Percentiles rank a stretch among this genome's conserved stretches.
Evolutionary conservation across 2,797 vertebrate species (phyloP).

Genomic region (Acrossocheilus wenchowensis): DNA sequence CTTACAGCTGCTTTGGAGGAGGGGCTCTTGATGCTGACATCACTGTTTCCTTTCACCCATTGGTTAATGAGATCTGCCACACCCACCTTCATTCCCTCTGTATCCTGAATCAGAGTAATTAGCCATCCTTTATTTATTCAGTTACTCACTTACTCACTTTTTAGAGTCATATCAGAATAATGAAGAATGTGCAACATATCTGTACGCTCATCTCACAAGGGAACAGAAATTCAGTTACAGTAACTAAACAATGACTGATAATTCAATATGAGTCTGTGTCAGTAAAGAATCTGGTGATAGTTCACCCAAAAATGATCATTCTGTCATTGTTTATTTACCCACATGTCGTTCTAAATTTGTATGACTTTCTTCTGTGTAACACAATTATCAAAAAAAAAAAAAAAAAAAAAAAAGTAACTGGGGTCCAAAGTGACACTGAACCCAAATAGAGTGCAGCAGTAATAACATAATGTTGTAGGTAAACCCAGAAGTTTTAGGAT

Average conservation of each 20-base stretch:
- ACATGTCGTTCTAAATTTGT: background rate
- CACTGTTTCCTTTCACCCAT: constrained; percentile 77
- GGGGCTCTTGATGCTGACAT: constrained; percentile 67
- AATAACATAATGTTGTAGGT: background rate
- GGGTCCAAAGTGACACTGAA: background rate
- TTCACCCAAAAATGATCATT: background rate
- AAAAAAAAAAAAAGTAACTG: background rate
- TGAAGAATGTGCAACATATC: background rate
- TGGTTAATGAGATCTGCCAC: constrained; percentile 80
- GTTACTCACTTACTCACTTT: background rate
- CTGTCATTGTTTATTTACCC: background rate
- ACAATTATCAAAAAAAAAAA: background rate
- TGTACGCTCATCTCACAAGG: background rate
- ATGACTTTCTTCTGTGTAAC: background rate
- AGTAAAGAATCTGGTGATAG: background rate
- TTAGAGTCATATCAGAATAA: background rate
- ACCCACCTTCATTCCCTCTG: constrained; percentile 77
- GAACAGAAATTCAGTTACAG: background rate
- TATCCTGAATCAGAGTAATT: constrained; percentile 71
- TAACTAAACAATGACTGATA: background rate
- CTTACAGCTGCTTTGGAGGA: constrained; percentile 73
- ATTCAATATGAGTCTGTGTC: background rate
- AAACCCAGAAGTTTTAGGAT: background rate
- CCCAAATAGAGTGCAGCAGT: background rate
- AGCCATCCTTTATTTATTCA: constrained; percentile 2